Evolutionary conservation across 2,113 vertebrate genomes (phyloP).

Genomic region (Otocyon megalotis): DNA sequence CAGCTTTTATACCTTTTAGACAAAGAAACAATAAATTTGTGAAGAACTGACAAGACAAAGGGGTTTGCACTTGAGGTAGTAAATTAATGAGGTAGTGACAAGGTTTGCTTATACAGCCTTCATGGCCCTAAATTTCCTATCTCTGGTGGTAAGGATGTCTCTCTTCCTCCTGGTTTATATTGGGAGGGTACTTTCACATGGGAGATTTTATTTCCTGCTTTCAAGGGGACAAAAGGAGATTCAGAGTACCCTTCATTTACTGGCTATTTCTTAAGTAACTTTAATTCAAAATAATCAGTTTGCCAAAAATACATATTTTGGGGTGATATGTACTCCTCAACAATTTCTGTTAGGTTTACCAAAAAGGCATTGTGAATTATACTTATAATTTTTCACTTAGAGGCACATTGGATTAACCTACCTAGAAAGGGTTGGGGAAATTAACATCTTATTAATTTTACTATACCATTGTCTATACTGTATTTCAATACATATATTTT

Average conservation of each 20-base stretch:
- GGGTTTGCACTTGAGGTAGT: neutral
- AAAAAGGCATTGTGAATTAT: neutral
- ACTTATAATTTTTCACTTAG: neutral
- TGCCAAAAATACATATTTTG: neutral
- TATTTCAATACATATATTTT: neutral
- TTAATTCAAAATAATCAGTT: neutral
- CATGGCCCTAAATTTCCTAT: neutral
- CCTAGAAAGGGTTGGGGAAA: neutral
- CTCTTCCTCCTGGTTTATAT: neutral
- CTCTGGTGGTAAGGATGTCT: neutral
- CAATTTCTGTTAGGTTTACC: neutral
- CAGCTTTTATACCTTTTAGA: neutral
- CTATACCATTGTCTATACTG: neutral
- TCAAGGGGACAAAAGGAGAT: neutral
- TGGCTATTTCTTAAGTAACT: neutral
- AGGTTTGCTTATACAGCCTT: neutral
- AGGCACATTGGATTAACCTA: neutral
- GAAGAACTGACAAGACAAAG: neutral
- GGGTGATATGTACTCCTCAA: neutral
- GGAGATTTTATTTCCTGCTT: neutral
- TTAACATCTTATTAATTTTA: neutral
- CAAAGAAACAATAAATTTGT: neutral
- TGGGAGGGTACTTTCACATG: neutral
- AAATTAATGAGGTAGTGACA: neutral
- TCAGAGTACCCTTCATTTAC: neutral